phyloP scores from a whole-genome alignment of 2,888 invertebrate species.

The Synergus laeviventris region DNA sequence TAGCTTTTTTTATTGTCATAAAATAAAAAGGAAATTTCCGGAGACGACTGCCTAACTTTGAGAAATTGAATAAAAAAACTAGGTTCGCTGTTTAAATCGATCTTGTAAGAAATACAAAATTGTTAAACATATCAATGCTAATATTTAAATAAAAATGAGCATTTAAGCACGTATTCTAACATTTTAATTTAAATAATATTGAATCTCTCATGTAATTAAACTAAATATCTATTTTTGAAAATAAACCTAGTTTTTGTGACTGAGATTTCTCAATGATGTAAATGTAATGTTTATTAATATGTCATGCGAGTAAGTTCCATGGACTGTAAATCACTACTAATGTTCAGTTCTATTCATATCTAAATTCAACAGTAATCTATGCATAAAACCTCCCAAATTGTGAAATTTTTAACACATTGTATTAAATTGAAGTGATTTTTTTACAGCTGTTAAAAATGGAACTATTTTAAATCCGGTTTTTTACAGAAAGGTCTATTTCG shows the following conservation, averaged over 20 bases:
- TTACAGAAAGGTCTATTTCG: slow-evolving; percentile 13
- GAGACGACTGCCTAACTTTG: not conserved
- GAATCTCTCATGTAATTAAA: not conserved
- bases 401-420: slow-evolving; percentile 29
- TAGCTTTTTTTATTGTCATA: slow-evolving; percentile 13
- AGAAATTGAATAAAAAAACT: slow-evolving; percentile 9
- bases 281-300: slow-evolving; percentile 35
- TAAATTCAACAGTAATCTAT: slow-evolving; percentile 34
- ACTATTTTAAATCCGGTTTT: slow-evolving; percentile 11
- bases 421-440: slow-evolving; percentile 17
- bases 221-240: slow-evolving; percentile 5
- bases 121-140: slow-evolving; percentile 9
- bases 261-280: slow-evolving; percentile 27
- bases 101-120: not conserved
- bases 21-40: not conserved
- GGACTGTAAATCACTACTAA: slow-evolving; percentile 28
- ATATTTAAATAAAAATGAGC: not conserved
- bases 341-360: slow-evolving; percentile 18
- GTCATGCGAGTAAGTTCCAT: slow-evolving; percentile 22
- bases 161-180: not conserved
- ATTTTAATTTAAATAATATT: not conserved
- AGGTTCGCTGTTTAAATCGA: not conserved
- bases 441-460: slow-evolving; percentile 19
- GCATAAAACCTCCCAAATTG: slow-evolving; percentile 19
- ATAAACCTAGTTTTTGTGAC: slow-evolving; percentile 18